Base-by-base conservation (phyloP, 35 echinoderm and acorn worm genomes). In the Acanthaster planci region DNA sequence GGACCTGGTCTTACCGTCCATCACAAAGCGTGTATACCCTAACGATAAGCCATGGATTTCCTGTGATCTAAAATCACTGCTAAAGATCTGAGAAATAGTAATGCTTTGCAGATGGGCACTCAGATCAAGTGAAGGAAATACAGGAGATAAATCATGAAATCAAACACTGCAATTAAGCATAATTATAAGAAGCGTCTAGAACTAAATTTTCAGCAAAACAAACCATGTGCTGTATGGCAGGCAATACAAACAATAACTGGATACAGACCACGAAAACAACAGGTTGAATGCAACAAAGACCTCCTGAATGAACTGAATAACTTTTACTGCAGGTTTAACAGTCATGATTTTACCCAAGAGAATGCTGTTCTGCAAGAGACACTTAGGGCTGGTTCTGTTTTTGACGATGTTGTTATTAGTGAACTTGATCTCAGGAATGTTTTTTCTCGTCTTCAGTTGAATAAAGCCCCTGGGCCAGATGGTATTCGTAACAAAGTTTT, bases 271-370 rank as follows among this genome's bases (percentile, higher is more conserved):
- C 37, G 51, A 31, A 21, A 52, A n/a, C 21, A 37, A 2, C 34
- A 15, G 78, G 8, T 15, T 52, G 42, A 87, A 32, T 21, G 39
- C 1, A 6, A 23, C 47, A 47, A 52, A 15, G 39, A 87, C 29
- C 55, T 78, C 55, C 30, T 78, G 31, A 52, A 87, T 80, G 68
- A 87, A 37, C 76, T 87, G 50, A 81, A 75, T 78, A 40, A 79
- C 34, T 87, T 87, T 54, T 87, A 80, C 51, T 31, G 68, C 26
- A 72, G 85, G 56, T 87, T 87, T 54, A 37, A 87, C 56, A 38
- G 8, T 54, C 85, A 52, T 54, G 67, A 87, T 79, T 87, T 87
- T 79, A 51, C 68, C 19, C 0, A 6, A 40, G 67, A 80, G 40
- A 78, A 57, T 22, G 23, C 54, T 57, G 1, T 57, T 18, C 23